Percentiles rank a stretch among this genome's conserved stretches.
These are phyloP conservation scores for Plotosus lineatus DNA, from an alignment of 2,113 vertebrate species.

Conservation along the genomic window DNA sequence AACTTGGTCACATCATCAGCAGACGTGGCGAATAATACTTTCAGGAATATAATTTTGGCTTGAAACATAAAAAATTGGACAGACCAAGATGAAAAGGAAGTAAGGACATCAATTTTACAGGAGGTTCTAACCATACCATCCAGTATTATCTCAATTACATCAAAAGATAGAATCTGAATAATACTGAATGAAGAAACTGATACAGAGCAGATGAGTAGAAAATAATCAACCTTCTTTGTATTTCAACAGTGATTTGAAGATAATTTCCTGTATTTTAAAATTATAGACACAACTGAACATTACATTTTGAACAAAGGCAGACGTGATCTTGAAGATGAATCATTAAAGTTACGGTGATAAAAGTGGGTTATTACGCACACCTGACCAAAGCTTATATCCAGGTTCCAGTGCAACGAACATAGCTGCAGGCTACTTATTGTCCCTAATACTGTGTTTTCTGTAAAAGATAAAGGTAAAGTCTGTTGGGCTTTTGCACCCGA, in stretches of 20 bases:
- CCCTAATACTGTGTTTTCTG: neutral
- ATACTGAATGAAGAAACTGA: neutral
- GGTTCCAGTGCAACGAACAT: neutral
- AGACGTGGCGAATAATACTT: no score
- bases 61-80: no score
- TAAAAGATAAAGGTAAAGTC: no score
- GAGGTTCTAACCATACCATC: neutral
- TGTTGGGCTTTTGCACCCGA: no score
- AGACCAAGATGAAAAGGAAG: neutral
- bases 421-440: neutral
- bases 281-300: neutral
- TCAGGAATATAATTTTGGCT: no score
- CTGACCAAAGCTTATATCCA: neutral
- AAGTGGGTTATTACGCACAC: neutral
- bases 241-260: neutral
- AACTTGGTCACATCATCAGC: no score
- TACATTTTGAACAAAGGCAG: neutral
- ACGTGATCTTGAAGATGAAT: neutral
- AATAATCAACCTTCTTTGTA: neutral
- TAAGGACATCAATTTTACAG: neutral
- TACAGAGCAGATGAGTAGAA: no score
- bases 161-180: neutral
- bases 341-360: neutral
- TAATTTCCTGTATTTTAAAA: neutral
- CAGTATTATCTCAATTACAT: neutral